Percentiles rank a stretch among this genome's conserved stretches.
Evolutionary conservation across 2,888 invertebrate genomes (phyloP).

Genomic region (Empis livida): DNA sequence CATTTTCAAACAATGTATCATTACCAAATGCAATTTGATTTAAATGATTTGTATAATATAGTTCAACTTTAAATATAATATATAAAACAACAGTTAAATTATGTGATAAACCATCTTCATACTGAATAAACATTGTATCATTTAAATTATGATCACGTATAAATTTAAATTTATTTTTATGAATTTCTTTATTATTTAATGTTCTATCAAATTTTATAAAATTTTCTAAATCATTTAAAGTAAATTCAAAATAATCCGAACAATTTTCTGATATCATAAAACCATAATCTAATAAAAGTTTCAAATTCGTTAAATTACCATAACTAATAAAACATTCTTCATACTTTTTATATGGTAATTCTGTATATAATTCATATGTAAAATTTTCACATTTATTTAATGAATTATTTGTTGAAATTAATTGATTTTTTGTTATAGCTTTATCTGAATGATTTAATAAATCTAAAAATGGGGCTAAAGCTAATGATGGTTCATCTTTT

Average conservation of each 20-base stretch:
- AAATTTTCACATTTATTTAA: conserved; percentile 6
- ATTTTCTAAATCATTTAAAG: conserved; percentile 40
- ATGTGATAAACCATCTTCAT: conserved; percentile 51
- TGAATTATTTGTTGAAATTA: conserved; percentile 15
- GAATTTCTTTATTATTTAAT: conserved; percentile 26
- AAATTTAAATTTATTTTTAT: conserved; percentile 48
- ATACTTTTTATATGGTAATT: conserved; percentile 40
- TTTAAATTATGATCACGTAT: conserved; percentile 47
- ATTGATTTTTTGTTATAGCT: conserved; percentile 41
- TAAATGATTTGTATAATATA: conserved; percentile 28
- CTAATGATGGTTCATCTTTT: conserved; percentile 50
- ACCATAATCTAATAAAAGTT: conserved; percentile 77
- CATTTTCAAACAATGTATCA: conserved; percentile 15
- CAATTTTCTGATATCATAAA: conserved; percentile 59
- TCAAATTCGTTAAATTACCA: conserved; percentile 67
- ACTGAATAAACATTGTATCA: conserved; percentile 49
- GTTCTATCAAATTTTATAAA: conserved; percentile 30
- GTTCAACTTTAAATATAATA: conserved; percentile 27
- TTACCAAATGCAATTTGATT: conserved; percentile 33
- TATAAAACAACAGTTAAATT: conserved; percentile 40
- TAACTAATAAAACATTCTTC: conserved; percentile 81
- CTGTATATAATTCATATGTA: conserved; percentile 8
- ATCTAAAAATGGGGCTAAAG: conserved; percentile 78
- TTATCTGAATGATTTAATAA: conserved; percentile 72
- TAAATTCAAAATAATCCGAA: conserved; percentile 51